Base-by-base conservation (phyloP, 2,797 vertebrate genomes). In the Galaxias olidus region DNA sequence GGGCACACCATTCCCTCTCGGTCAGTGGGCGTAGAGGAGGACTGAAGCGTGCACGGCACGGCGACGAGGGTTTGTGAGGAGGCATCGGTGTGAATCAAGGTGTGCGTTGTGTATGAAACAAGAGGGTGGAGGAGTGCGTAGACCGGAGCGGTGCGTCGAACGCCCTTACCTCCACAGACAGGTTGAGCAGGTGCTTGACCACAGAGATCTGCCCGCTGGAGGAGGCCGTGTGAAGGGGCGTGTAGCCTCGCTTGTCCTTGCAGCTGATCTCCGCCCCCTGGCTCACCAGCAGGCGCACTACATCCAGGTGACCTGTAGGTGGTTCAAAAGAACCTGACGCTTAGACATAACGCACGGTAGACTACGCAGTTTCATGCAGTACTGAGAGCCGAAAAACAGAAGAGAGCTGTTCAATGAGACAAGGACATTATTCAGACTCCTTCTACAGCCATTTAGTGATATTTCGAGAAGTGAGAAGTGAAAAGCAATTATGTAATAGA, bases 161-260 rank as follows among this genome's bases (percentile, higher is more conserved):
- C 30, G 6, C 51, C 17, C 14, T 10, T 62, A 87, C 97, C 95
- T 98, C 97, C 58, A 97, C 95, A 0, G 94, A 91, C 66, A 99
- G 90, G 82, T 95, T 96, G 72, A 99, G 93, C 71, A 99, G 94
- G 73, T 97, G 96, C 77, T 98, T 98, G 72, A 99, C 96, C 54
- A 98, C 90, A 0, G 81, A 87, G 61, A 98, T 96, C 87, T 98
- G 94, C 17, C 97, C 97, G 0, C 93, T 96, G 80, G 97, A 97
- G 59, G 97, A 94, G 0, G 97, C 97, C 0, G 97, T 91, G 14
- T 99, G 97, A 9, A 99, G 92, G 0, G 97, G 94, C 0, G 95
- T 96, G 85, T 99, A 99, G 20, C 97, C 97, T n/a, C 96, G 92
- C 85, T 98, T 99, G 87, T 99, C 97, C 79, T 98, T 98, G 75